Evolutionary conservation across 2,888 invertebrate genomes (phyloP).

Genomic region (Drosophila setosimentum): DNA sequence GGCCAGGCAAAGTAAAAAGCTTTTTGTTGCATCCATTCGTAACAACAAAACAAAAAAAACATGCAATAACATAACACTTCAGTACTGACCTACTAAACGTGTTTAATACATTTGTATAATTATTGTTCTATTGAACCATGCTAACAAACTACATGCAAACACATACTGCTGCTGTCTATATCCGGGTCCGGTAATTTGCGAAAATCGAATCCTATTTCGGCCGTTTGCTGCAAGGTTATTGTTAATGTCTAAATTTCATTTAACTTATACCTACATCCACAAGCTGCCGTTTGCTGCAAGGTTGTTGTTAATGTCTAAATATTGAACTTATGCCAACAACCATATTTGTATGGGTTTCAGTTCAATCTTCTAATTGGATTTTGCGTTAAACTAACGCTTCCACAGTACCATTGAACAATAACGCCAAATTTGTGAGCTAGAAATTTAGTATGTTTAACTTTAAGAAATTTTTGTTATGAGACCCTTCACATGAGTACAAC

Average conservation of each 20-base stretch:
- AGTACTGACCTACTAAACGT: constrained; percentile 41
- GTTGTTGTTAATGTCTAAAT: constrained; percentile 13
- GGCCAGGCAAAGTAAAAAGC: constrained; percentile 57
- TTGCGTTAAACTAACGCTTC: neutral
- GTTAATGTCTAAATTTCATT: constrained; percentile 12
- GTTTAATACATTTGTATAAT: constrained; percentile 34
- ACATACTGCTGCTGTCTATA: neutral
- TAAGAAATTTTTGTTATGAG: neutral
- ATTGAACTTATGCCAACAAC: constrained; percentile 1
- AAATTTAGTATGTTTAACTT: neutral
- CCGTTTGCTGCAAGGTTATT: constrained; percentile 30
- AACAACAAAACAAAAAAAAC: constrained; percentile 15
- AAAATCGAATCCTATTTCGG: neutral
- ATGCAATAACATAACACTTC: constrained; percentile 13
- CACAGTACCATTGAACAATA: neutral
- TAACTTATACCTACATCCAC: neutral
- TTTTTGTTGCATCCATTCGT: constrained; percentile 31
- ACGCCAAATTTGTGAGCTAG: neutral
- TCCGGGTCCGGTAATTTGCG: constrained; percentile 6
- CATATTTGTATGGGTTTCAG: neutral
- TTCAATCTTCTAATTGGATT: constrained; percentile 3
- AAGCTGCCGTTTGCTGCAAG: constrained; percentile 34
- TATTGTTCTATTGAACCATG: constrained; percentile 33
- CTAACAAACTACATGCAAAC: constrained; percentile 34
- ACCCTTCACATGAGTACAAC: neutral